Base-by-base conservation (phyloP, 2,888 invertebrate genomes). In the Glyphotaelius pellucidus region DNA sequence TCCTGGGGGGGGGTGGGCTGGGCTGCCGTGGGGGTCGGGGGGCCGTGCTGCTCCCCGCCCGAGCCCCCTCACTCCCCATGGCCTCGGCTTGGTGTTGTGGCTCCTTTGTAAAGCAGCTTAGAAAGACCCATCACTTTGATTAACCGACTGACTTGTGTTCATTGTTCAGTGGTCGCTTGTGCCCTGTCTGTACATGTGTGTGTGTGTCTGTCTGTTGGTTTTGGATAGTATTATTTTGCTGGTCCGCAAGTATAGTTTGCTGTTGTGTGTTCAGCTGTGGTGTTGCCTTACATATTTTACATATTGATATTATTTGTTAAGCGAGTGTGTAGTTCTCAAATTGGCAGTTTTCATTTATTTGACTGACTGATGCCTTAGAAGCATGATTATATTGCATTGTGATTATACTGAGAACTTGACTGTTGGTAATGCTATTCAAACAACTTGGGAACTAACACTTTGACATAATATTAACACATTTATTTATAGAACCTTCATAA, bases 51-150 rank as follows among this genome's bases (percentile, higher is more conserved):
- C 92, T 93, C 38, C 94, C 94, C 89, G 94, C 94, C 79, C 94
- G 94, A 90, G 94, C 94, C 86, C 94, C 94, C 93, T 94, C 94
- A 92, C 94, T 94, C 92, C 95, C 94, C 47, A 95, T 95, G 94
- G 96, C 97, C 92, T 97, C 97, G 93, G 97, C 97, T 47, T 98
- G 98, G 98, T 98, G 98, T 95, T 98, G 98, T 95, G 98, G 98
- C 95, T 97, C 97, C 94, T 97, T 98, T 95, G 97, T 98, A 95
- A 97, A 97, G 95, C 97, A 98, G 94, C 97, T 98, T 95, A 97
- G 97, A 94, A 97, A 97, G 95, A 97, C 97, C 91, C 97, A 98
- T 95, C 97, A 97, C 95, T 96, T 97, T 95, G 97, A 97, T 95
- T 97, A 96, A 95, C 95, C 95, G 94, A 87, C 25, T 89, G 79